Evolutionary conservation across 2,797 vertebrate genomes (phyloP), one percentile per base, ranked within the genome.

Genomic region (Thunnus albacares): DNA sequence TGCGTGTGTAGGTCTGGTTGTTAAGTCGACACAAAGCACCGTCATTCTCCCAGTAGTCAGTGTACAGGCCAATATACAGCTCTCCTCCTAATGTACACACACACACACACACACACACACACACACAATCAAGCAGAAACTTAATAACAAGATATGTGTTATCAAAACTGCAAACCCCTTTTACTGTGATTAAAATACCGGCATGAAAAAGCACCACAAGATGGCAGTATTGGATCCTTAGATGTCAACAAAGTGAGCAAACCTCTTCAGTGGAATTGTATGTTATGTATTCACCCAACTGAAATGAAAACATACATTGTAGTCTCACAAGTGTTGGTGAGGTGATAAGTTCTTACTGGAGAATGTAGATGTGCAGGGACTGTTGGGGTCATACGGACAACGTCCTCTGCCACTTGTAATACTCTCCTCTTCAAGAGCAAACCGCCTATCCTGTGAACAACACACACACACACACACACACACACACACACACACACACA

Each of bases 21-120:
- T 96, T 97, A 22, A 95, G 92, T 71, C 97, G 96, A 89, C 97
- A 98, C 41, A 99, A 59, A 3, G 97, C 97, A 0, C 97, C 97
- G 1, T 99, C 98, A 26, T 98, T 97, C 81, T 97, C 97, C 98
- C 98, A 99, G 92, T 98, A 99, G 91, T 99, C 98, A 0, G 96
- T 98, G 90, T 98, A 98, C 41, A 99, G 95, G 9, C 97, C 97
- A 6, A 97, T 86, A 58, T 97, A 99, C 67, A 99, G 92, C 69
- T 98, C 97, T 26, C 95, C 96, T 82, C 96, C 98, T 99, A 77
- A 73, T 58, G 3, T 13, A 71, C 1, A 66, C 66, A 61, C 47
- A 79, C 24, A 72, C 14, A 76, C 43, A 81, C 18, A 81, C 47
- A 72, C 35, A 65, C 66, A 61, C 47, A 79, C 24, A 72, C 14